Conservation (phyloP, 2,113 vertebrate genomes). For the Stomatorhinus ivindoensis region DNA sequence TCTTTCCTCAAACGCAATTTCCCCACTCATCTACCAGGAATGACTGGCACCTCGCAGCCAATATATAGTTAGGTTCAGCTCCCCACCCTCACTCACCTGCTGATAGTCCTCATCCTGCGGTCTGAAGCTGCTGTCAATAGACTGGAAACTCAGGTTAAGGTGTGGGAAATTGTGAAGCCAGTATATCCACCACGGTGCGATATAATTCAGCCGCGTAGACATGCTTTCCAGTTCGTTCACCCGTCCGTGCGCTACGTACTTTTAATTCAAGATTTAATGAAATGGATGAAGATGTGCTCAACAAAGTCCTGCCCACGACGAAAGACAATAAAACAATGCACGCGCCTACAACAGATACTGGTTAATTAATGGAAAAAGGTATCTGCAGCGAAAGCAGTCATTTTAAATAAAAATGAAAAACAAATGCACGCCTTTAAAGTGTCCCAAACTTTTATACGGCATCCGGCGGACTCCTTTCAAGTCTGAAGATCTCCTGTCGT, state of each 20-base stretch:
- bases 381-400: not conserved
- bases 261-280: not conserved
- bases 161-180: constrained; percentile 87
- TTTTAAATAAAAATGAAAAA: not conserved
- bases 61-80: not conserved
- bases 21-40: not conserved
- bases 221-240: constrained; percentile 43
- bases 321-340: not conserved
- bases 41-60: not conserved
- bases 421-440: not conserved
- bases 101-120: constrained; percentile 73
- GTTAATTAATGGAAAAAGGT: not conserved
- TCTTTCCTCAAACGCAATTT: not conserved
- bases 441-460: not conserved
- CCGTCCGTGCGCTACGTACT: not conserved
- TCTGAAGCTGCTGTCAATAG: constrained; percentile 65
- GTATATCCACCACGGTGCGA: constrained; percentile 87
- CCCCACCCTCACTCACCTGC: constrained; percentile 62
- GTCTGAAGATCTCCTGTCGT: not conserved
- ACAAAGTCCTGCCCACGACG: not conserved
- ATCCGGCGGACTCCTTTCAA: not conserved
- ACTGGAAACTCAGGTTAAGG: constrained; percentile 58
- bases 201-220: constrained; percentile 72
- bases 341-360: not conserved
- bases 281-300: not conserved